Evolutionary conservation across 2,888 invertebrate genomes (phyloP).

Genomic region (Tortrix viridana): DNA sequence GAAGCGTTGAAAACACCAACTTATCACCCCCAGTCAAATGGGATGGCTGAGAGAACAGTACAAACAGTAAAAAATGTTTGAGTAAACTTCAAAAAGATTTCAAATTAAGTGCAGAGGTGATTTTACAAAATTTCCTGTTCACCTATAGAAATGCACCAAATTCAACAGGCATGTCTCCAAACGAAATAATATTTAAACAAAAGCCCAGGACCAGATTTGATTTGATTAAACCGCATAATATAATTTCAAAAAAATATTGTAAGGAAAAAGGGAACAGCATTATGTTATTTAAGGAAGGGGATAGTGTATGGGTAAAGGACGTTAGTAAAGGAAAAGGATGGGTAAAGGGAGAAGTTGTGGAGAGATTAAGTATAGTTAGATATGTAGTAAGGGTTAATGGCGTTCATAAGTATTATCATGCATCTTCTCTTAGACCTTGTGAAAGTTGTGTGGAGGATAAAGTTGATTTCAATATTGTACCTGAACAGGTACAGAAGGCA

Average conservation of each 20-base stretch:
- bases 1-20: conserved; percentile 9
- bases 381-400: not conserved
- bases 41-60: not conserved
- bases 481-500: no score
- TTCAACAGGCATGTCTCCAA: conserved; percentile 12
- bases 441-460: no score
- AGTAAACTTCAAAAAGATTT: not conserved
- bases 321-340: not conserved
- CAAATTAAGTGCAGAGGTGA: conserved; percentile 1
- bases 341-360: not conserved
- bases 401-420: not conserved
- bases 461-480: no score
- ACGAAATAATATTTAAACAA: conserved; percentile 13
- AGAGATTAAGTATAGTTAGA: not conserved
- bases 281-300: conserved; percentile 5
- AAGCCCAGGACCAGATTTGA: conserved; percentile 14
- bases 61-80: not conserved
- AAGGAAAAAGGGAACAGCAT: not conserved
- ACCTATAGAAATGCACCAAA: conserved; percentile 25
- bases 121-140: conserved; percentile 13
- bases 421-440: no score
- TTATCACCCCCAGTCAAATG: conserved; percentile 1
- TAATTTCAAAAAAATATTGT: not conserved
- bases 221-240: conserved; percentile 11
- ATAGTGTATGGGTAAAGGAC: not conserved